Evolutionary conservation across 2,888 invertebrate species (phyloP).

Genomic region (Drosophila subsilvestris): DNA sequence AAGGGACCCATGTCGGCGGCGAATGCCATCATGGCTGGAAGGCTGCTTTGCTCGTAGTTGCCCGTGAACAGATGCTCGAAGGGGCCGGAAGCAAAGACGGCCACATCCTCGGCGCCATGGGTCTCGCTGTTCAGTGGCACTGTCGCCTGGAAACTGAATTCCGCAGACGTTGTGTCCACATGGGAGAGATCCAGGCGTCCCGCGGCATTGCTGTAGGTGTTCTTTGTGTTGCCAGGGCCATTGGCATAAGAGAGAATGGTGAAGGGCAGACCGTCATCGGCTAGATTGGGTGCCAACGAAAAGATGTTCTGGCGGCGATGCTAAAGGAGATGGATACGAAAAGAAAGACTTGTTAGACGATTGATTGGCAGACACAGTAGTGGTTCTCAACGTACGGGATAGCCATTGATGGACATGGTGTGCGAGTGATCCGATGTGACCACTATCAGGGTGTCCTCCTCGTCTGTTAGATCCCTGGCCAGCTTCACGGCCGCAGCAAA

Average conservation of each 20-base stretch:
- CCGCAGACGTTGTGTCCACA: constrained; percentile 58
- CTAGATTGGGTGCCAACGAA: constrained; percentile 84
- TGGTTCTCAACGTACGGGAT: too few relatives aligned
- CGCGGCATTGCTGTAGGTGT: constrained; percentile 55
- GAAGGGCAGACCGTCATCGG: constrained; percentile 87
- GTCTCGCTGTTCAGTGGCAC: constrained; percentile 88
- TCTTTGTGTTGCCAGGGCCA: constrained; percentile 87
- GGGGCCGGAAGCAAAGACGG: constrained; percentile 90
- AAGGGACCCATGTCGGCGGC: constrained; percentile 88
- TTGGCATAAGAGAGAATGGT: constrained; percentile 90
- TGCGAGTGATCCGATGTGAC: constrained; percentile 93
- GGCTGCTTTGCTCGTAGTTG: constrained; percentile 90
- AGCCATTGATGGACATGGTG: constrained; percentile 90
- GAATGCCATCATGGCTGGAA: constrained; percentile 90
- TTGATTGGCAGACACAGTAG: too few relatives aligned
- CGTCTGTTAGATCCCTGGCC: constrained; percentile 86
- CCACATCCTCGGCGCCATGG: constrained; percentile 92
- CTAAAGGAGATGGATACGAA: constrained; percentile 16
- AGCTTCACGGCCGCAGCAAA: constrained; percentile 89
- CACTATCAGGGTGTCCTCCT: constrained; percentile 90
- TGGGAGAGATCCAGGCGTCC: constrained; percentile 69
- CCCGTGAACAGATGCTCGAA: constrained; percentile 91
- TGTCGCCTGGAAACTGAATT: constrained; percentile 86
- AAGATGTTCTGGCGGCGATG: constrained; percentile 84
- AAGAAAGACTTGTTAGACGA: background rate